A percentile compares a stretch with the other conserved stretches of the same genome.
Conservation (phyloP, 2,797 vertebrate species). For the Labeo calbasu region DNA sequence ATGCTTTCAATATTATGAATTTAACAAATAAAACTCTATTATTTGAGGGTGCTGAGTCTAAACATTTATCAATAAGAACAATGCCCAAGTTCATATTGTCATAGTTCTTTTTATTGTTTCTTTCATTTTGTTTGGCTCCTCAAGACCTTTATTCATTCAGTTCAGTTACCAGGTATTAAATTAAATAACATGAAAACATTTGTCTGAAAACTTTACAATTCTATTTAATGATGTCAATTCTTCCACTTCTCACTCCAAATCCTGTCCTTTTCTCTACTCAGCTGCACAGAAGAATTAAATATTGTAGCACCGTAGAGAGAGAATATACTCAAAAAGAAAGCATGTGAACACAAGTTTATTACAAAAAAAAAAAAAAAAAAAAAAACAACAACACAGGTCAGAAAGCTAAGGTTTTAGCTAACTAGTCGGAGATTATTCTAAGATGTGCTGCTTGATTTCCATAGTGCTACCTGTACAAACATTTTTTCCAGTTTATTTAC, state of each 20-base stretch:
- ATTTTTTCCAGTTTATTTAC: constrained; percentile 19
- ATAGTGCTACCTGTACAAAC: constrained; percentile 37
- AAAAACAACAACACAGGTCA: constrained; percentile 55
- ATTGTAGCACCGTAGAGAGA: constrained; percentile 77
- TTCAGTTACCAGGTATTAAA: constrained; percentile 46
- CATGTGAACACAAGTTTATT: constrained; percentile 41
- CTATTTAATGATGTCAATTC: constrained; percentile 65
- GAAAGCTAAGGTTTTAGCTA: constrained; percentile 56
- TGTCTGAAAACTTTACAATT: constrained; percentile 64
- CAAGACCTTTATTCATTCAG: constrained; percentile 47
- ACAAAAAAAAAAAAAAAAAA: constrained; percentile 42
- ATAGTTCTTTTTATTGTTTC: constrained; percentile 60
- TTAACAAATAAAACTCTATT: background rate
- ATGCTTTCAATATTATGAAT: background rate
- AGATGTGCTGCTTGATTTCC: constrained; percentile 19
- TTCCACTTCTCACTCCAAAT: constrained; percentile 38
- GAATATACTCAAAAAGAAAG: constrained; percentile 42
- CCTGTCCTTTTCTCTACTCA: constrained; percentile 67
- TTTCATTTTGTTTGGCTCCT: constrained; percentile 56
- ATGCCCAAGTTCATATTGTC: constrained; percentile 41
- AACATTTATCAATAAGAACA: constrained; percentile 13
- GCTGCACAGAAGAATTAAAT: constrained; percentile 78
- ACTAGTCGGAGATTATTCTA: background rate
- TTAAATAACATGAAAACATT: constrained; percentile 54
- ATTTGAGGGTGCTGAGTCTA: background rate